Percentiles rank a stretch among this genome's conserved stretches.
These are phyloP conservation scores for Ceratotherium simum DNA, from an alignment of 2,113 vertebrate species.

Conservation along the genomic window DNA sequence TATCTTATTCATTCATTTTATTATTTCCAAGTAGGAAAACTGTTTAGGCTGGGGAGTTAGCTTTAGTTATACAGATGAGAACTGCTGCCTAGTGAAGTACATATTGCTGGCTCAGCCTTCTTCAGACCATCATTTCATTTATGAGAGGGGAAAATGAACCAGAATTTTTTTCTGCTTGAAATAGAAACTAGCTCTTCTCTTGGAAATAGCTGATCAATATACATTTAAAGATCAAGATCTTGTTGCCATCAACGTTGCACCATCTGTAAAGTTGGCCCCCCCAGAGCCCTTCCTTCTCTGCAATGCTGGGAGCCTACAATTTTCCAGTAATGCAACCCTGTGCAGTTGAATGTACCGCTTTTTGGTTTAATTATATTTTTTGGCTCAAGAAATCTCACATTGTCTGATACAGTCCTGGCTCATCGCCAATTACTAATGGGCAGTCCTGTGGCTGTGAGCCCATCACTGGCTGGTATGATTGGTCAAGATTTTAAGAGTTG, in stretches of 20 bases:
- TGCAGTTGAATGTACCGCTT: background rate
- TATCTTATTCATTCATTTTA: background rate
- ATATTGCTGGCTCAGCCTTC: background rate
- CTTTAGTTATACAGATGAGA: constrained; percentile 25
- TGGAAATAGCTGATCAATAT: constrained; percentile 76
- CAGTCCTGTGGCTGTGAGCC: constrained; percentile 17
- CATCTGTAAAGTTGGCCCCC: background rate
- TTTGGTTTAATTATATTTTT: constrained; percentile 55
- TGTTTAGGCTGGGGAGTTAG: background rate
- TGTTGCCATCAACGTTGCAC: constrained; percentile 55
- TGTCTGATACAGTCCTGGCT: constrained; percentile 39
- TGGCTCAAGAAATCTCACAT: constrained; percentile 42
- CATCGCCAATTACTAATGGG: constrained; percentile 57
- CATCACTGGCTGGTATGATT: background rate
- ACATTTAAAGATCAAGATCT: constrained; percentile 62
- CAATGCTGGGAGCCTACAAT: background rate
- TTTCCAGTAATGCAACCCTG: constrained; percentile 4
- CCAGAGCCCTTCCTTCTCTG: background rate
- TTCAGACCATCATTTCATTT: constrained; percentile 55
- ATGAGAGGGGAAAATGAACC: constrained; percentile 1
- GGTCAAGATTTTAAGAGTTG: background rate
- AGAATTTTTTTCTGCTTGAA: constrained; percentile 56
- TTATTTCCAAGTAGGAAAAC: background rate
- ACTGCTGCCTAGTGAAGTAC: background rate
- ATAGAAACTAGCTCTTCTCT: constrained; percentile 68